Conservation (phyloP, 2,113 vertebrate genomes). For the Bubo blakistoni region DNA sequence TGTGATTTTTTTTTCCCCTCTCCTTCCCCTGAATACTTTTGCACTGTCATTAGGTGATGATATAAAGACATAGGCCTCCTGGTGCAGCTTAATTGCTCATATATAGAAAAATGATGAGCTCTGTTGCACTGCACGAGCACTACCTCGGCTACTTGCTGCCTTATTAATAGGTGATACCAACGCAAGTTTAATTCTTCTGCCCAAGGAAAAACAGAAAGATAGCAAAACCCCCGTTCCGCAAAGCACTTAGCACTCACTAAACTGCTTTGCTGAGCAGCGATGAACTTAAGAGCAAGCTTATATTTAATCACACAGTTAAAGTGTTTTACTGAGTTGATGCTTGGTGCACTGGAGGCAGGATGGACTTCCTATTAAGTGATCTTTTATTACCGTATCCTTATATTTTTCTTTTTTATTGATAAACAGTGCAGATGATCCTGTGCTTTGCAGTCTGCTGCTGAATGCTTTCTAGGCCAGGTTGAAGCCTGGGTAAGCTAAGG, state of each 20-base stretch:
- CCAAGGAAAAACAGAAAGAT: constrained; percentile 36
- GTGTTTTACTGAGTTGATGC: neutral
- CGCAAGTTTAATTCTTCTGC: constrained; percentile 35
- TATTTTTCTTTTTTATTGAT: neutral
- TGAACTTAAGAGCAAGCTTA: neutral
- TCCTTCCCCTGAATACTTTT: constrained; percentile 1
- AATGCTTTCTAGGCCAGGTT: neutral
- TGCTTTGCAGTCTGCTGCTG: neutral
- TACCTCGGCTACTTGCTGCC: constrained; percentile 53
- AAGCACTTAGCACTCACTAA: neutral
- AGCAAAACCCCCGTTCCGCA: neutral
- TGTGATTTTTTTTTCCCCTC: neutral
- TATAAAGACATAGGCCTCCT: constrained; percentile 63
- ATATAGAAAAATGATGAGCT: constrained; percentile 67
- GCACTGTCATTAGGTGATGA: constrained; percentile 60
- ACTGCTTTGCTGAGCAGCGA: neutral
- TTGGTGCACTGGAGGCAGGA: neutral
- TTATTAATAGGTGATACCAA: constrained; percentile 45
- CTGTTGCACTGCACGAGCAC: neutral
- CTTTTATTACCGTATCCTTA: neutral
- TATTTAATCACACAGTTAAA: neutral
- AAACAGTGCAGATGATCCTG: neutral
- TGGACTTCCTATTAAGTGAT: constrained; percentile 13
- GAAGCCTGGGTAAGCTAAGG: neutral
- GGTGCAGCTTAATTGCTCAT: constrained; percentile 70